Evolutionary conservation across 2,113 vertebrate genomes (phyloP).

Genomic region (Amphiprion ocellaris): DNA sequence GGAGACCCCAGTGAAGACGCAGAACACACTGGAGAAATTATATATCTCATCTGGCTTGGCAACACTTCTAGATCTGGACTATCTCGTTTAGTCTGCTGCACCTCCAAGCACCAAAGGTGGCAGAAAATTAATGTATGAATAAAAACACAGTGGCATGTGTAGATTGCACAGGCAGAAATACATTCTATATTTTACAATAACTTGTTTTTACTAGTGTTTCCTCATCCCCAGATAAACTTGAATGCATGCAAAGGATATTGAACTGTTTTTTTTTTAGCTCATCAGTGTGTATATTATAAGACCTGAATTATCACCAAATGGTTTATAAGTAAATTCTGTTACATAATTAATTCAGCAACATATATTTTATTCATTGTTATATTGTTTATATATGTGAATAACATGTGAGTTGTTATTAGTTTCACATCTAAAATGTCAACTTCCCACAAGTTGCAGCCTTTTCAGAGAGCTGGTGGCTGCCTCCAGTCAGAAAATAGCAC

Average conservation of each 20-base stretch:
- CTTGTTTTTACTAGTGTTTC: neutral
- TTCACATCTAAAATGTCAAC: conserved; percentile 14
- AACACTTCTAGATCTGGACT: neutral
- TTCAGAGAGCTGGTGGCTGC: neutral
- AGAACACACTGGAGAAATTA: neutral
- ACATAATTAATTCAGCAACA: neutral
- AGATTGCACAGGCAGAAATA: neutral
- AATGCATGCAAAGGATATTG: neutral
- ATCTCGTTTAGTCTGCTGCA: neutral
- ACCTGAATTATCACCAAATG: neutral
- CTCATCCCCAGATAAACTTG: neutral
- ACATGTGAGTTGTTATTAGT: neutral
- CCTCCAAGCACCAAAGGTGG: neutral
- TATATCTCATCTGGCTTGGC: neutral
- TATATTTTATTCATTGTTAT: neutral
- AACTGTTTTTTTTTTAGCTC: neutral
- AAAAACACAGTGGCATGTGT: neutral
- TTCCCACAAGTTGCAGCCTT: neutral
- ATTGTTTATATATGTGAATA: neutral
- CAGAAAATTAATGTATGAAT: neutral
- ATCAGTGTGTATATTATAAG: neutral
- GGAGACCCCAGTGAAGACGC: neutral
- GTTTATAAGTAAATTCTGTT: neutral
- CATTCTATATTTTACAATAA: no score
- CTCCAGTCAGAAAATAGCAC: conserved; percentile 31